phyloP scores from a whole-genome alignment of 30 jellyfish, hydroid and myxozoan genomes.

The Turritopsis dohrnii region DNA sequence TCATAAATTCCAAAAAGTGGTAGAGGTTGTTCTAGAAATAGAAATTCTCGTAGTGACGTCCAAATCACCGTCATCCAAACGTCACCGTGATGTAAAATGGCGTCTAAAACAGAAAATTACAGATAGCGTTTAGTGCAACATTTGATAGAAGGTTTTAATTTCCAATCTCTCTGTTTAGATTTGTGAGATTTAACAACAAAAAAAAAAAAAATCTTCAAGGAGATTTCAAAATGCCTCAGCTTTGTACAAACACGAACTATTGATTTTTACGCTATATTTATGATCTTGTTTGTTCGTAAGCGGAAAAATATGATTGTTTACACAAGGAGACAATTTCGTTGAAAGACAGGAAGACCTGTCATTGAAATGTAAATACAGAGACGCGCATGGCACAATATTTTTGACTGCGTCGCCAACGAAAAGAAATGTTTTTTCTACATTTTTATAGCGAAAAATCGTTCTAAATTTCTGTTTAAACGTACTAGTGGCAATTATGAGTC shows the following conservation, averaged over 20 bases:
- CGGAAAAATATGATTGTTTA: background rate
- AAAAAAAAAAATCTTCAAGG: background rate
- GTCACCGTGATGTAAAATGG: background rate
- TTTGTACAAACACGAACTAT: no score
- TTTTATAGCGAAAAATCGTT: no score
- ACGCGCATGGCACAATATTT: no score
- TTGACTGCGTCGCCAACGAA: no score
- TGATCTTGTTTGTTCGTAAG: background rate
- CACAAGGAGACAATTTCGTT: background rate
- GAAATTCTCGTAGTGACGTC: background rate
- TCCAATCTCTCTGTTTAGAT: background rate
- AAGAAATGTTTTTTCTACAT: no score
- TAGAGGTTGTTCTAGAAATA: background rate
- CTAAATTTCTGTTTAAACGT: no score
- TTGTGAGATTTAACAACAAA: background rate
- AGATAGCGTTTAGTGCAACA: no score
- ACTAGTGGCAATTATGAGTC: no score
- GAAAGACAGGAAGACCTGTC: background rate
- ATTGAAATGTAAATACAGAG: no score
- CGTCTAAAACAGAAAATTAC: background rate
- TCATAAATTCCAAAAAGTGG: background rate
- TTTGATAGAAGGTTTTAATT: no score
- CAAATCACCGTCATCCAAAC: no score
- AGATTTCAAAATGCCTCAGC: background rate
- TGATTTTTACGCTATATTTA: background rate